Conservation (phyloP, 2,888 invertebrate species). For the Tineola bisselliella region DNA sequence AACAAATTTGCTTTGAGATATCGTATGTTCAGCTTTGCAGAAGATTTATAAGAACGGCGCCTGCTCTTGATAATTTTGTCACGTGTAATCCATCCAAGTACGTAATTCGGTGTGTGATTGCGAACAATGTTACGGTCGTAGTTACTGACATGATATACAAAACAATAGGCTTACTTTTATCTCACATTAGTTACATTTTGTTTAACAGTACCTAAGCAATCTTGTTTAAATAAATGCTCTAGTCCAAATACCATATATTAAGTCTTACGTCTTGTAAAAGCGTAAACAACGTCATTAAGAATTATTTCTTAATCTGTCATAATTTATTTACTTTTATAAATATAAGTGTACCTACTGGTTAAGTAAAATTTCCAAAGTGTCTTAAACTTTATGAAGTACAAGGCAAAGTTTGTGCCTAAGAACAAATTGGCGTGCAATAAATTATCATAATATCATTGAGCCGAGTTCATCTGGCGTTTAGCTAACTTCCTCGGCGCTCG, state of each 20-base stretch:
- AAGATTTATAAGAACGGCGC: slow-evolving; percentile 63
- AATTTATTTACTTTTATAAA: not conserved
- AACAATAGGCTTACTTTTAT: slow-evolving; percentile 58
- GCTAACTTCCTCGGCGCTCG: slow-evolving; percentile 24
- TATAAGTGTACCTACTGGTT: not conserved
- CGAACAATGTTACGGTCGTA: slow-evolving; percentile 46
- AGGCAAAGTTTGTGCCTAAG: slow-evolving; percentile 35
- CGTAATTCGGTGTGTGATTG: slow-evolving; percentile 62
- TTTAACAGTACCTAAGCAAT: slow-evolving; percentile 2
- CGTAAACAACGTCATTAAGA: not conserved
- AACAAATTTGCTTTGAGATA: slow-evolving; percentile 65
- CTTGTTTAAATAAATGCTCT: slow-evolving; percentile 3
- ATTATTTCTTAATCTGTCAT: slow-evolving; percentile 1
- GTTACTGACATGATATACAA: slow-evolving; percentile 42
- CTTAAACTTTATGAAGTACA: slow-evolving; percentile 46
- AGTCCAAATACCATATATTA: not conserved
- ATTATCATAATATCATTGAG: slow-evolving; percentile 61
- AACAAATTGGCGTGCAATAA: slow-evolving; percentile 59
- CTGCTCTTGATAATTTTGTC: slow-evolving; percentile 57
- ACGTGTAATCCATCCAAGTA: slow-evolving; percentile 59
- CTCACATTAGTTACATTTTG: slow-evolving; percentile 28
- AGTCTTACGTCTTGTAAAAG: not conserved
- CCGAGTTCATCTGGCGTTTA: slow-evolving; percentile 63
- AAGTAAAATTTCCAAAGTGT: not conserved
- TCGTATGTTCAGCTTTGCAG: slow-evolving; percentile 50